These are phyloP conservation scores for Eulacestoma nigropectus DNA, from an alignment of 2,113 vertebrate genomes.

Conservation along the genomic window DNA sequence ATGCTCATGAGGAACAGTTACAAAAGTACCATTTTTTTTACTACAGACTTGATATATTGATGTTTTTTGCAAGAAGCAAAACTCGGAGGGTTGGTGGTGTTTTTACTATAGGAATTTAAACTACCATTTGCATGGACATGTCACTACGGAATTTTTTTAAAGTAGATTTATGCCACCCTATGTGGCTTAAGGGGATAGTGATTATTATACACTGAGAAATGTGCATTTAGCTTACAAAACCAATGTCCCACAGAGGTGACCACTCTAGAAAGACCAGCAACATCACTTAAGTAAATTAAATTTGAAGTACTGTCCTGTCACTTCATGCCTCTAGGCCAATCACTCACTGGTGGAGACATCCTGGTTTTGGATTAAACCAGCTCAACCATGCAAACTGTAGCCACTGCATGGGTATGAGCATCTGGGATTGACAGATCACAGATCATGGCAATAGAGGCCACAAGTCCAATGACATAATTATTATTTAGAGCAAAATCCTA, in stretches of 20 bases:
- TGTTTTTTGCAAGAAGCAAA: neutral
- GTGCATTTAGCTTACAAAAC: slow-evolving; percentile 73
- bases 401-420: slow-evolving; percentile 75
- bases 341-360: slow-evolving; percentile 74
- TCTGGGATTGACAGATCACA: slow-evolving; percentile 83
- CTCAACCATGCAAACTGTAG: slow-evolving; percentile 87
- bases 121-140: neutral
- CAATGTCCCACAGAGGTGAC: slow-evolving; percentile 74
- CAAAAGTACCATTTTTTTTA: neutral
- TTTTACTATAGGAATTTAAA: neutral
- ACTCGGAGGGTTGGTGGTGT: neutral
- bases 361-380: slow-evolving; percentile 81
- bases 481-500: slow-evolving; percentile 66
- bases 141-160: neutral
- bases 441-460: slow-evolving; percentile 71
- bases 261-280: slow-evolving; percentile 75
- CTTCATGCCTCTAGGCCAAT: slow-evolving; percentile 79
- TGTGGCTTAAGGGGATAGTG: slow-evolving; percentile 43
- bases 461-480: slow-evolving; percentile 74
- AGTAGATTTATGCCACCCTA: slow-evolving; percentile 35
- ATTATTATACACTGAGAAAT: slow-evolving; percentile 72
- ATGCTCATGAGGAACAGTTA: neutral
- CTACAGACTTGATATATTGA: neutral
- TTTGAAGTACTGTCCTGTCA: slow-evolving; percentile 89
- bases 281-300: slow-evolving; percentile 89